phyloP scores from a whole-genome alignment of 2,113 vertebrate genomes.

The Taxidea taxus region DNA sequence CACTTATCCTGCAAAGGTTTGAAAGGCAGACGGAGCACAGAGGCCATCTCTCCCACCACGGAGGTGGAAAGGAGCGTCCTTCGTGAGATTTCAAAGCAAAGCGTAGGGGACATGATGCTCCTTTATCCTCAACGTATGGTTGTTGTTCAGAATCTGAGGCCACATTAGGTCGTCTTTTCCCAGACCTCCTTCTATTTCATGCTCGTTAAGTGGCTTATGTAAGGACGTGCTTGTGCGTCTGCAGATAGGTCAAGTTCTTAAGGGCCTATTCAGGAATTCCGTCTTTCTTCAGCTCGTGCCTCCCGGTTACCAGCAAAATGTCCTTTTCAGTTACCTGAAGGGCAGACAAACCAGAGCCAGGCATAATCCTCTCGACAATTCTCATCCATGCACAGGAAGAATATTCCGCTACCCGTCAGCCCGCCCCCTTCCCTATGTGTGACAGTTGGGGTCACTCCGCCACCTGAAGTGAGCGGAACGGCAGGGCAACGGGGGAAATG shows the following conservation, averaged over 20 bases:
- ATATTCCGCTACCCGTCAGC: not conserved
- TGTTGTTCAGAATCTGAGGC: not conserved
- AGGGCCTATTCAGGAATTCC: not conserved
- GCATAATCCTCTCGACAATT: not conserved
- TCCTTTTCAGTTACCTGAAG: not conserved
- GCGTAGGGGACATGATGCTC: not conserved
- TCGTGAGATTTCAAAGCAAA: not conserved
- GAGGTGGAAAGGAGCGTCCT: not conserved
- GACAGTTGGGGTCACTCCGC: not conserved
- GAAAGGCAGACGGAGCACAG: not conserved
- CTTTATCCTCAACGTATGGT: rapidly evolving
- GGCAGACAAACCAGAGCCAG: not conserved
- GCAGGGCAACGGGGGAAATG: not conserved
- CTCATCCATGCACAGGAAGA: not conserved
- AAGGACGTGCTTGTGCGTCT: too few relatives aligned
- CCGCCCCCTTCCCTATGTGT: not conserved
- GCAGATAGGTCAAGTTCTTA: not conserved
- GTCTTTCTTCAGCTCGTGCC: not conserved
- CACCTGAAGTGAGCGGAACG: not conserved
- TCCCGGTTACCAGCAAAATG: not conserved
- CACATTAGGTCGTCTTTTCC: not conserved
- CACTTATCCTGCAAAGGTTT: not conserved
- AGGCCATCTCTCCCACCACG: not conserved
- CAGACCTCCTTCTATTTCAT: not conserved
- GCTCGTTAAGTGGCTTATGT: not conserved